phyloP scores from a whole-genome alignment of 2,797 vertebrate genomes.

The Hyperoplus immaculatus region DNA sequence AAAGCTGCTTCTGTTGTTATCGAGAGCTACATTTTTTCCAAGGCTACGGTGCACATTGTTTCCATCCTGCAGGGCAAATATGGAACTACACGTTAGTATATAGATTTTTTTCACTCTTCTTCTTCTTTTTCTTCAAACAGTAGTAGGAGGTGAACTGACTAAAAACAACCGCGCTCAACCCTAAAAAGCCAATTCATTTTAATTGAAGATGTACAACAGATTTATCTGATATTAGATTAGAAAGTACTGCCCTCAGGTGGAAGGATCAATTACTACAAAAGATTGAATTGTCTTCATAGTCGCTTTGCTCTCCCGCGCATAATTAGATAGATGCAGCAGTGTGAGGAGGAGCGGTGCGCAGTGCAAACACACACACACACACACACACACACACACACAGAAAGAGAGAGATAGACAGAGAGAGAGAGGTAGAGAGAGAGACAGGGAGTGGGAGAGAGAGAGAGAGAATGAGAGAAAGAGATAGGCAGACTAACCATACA shows the following conservation, averaged over 20 bases:
- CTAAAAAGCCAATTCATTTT: constrained; percentile 63
- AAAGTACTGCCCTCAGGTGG: constrained; percentile 88
- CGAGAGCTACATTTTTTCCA: constrained; percentile 7
- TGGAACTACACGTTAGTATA: constrained; percentile 51
- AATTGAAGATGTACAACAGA: constrained; percentile 80
- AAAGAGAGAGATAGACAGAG: not conserved
- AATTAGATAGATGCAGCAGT: constrained; percentile 66
- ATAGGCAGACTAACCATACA: not conserved
- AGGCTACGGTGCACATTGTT: constrained; percentile 4
- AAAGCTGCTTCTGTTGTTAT: not conserved
- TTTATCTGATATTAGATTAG: constrained; percentile 85
- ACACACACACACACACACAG: constrained; percentile 6
- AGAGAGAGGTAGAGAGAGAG: not conserved
- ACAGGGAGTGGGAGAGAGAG: too few relatives aligned
- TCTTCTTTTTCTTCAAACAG: constrained; percentile 19
- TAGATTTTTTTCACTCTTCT: not conserved
- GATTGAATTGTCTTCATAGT: constrained; percentile 69
- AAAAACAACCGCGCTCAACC: constrained; percentile 48
- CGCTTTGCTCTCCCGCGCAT: constrained; percentile 63
- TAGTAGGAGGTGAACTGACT: constrained; percentile 39
- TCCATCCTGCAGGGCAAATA: constrained; percentile 47
- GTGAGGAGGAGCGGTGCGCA: constrained; percentile 31
- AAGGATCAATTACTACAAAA: constrained; percentile 87
- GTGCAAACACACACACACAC: constrained; percentile 22
- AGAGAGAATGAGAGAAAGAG: not conserved